phyloP scores from a whole-genome alignment of 2,888 invertebrate genomes.

The Catocala nupta region DNA sequence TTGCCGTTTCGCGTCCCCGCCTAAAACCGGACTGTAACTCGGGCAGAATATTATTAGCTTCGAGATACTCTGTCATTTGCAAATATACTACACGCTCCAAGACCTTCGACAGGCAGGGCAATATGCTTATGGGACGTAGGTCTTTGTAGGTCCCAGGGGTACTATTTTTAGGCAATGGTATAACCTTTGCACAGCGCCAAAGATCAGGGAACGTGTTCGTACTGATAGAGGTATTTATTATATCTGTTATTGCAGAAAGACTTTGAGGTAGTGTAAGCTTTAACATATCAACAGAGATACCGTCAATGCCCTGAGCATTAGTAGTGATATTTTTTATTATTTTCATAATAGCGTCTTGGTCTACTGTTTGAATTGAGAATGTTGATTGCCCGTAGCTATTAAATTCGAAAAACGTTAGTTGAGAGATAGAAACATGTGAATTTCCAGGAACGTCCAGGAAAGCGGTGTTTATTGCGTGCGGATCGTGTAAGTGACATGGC shows the following conservation, averaged over 20 bases:
- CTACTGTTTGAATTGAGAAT: neutral
- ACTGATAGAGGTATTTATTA: neutral
- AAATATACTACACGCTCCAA: too few relatives aligned
- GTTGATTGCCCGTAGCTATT: neutral
- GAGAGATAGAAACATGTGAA: neutral
- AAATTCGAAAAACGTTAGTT: neutral
- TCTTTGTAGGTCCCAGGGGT: too few relatives aligned
- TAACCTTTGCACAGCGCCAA: too few relatives aligned
- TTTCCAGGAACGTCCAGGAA: neutral
- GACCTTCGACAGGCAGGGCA: too few relatives aligned
- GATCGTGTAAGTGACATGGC: neutral
- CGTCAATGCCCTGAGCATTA: neutral
- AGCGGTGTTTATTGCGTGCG: neutral
- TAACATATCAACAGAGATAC: neutral
- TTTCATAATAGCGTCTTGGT: neutral
- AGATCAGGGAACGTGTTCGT: too few relatives aligned
- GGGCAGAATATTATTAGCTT: conserved; percentile 25
- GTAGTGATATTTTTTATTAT: neutral
- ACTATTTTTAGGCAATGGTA: too few relatives aligned
- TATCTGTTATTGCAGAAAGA: neutral
- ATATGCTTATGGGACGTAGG: too few relatives aligned
- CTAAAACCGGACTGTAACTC: conserved; percentile 37
- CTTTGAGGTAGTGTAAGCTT: neutral
- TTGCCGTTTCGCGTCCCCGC: conserved; percentile 22
- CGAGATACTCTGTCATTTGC: conserved; percentile 17